These are phyloP conservation scores for Amphiura filiformis DNA, from an alignment of 35 echinoderm and acorn worm species.

Conservation along the genomic window DNA sequence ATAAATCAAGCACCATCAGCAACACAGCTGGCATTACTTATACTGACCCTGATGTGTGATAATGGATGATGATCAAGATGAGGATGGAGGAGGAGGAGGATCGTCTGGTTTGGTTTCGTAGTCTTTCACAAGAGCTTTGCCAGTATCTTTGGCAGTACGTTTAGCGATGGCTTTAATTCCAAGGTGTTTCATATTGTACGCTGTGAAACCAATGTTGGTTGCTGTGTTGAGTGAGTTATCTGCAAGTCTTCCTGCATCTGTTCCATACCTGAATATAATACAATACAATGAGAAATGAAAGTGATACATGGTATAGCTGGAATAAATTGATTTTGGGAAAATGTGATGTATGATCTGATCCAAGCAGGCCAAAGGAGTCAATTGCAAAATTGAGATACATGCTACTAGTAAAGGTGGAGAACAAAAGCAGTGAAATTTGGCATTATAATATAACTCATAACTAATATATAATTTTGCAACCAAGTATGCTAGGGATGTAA, in stretches of 20 bases:
- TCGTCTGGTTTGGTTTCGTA: slow-evolving; percentile 21
- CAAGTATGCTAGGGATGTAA: too few species aligned
- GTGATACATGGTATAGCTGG: too few species aligned
- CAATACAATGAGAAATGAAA: too few species aligned
- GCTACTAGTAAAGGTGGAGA: too few species aligned
- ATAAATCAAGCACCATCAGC: not conserved
- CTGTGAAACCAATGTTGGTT: slow-evolving; percentile 77
- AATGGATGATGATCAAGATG: not conserved
- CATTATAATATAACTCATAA: too few species aligned
- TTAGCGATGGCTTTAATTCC: slow-evolving; percentile 95
- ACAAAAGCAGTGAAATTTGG: too few species aligned
- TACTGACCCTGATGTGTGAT: not conserved
- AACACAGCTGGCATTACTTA: not conserved
- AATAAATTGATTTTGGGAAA: too few species aligned
- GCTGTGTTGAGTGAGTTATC: slow-evolving; percentile 71
- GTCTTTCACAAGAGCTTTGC: slow-evolving; percentile 71
- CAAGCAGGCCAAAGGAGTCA: too few species aligned
- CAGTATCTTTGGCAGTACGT: slow-evolving; percentile 86
- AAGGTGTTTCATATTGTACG: slow-evolving; percentile 75
- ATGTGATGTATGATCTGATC: too few species aligned
- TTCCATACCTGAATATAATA: slow-evolving; percentile 97
- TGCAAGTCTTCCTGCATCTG: slow-evolving; percentile 70
- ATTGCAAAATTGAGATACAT: too few species aligned
- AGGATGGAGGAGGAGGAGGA: not conserved
- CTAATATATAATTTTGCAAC: too few species aligned